Evolutionary conservation across 2,797 vertebrate species (phyloP).

Genomic region (Myotis daubentonii): DNA sequence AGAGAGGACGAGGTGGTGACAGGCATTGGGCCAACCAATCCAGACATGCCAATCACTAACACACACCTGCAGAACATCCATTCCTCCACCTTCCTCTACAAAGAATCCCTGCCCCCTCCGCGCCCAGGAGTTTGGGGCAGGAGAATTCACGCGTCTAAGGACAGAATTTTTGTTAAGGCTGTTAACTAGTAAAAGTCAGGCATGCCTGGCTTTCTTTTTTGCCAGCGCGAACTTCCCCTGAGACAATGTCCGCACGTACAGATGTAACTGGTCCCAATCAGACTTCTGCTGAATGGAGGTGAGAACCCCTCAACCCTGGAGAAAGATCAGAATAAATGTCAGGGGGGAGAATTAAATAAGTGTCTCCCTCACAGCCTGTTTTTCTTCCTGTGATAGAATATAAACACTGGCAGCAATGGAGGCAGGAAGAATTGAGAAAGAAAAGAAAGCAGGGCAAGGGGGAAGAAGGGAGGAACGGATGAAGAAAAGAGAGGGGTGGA

Average conservation of each 20-base stretch:
- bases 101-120: not conserved
- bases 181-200: not conserved
- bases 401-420: not conserved
- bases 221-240: not conserved
- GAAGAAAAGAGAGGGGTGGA: not conserved
- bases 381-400: not conserved
- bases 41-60: not conserved
- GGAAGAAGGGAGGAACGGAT: not conserved
- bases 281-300: conserved; percentile 4
- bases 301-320: not conserved
- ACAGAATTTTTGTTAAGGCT: not conserved
- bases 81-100: not conserved
- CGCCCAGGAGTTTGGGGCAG: not conserved
- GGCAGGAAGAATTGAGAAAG: not conserved
- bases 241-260: not conserved
- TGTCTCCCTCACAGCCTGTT: not conserved
- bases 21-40: not conserved
- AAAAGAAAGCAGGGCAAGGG: not conserved
- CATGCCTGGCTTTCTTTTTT: not conserved
- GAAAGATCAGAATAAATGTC: not conserved
- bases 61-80: not conserved
- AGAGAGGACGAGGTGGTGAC: not conserved
- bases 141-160: not conserved
- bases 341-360: not conserved
- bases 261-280: not conserved